Base-by-base conservation (phyloP, 2,888 invertebrate genomes). In the Lasioglossum morio region DNA sequence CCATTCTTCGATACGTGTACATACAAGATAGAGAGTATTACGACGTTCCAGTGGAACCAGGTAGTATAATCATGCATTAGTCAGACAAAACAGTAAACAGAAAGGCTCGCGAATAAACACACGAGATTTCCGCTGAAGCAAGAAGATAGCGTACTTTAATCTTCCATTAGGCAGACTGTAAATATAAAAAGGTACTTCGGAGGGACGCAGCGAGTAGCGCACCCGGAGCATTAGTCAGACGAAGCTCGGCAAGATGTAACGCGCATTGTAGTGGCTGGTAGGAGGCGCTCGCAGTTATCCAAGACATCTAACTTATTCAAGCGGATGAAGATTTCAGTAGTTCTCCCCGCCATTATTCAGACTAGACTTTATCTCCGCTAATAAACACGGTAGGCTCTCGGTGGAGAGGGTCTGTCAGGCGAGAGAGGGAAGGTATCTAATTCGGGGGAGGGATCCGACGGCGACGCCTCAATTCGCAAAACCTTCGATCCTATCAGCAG, bases 401-500 rank as follows among this genome's bases (percentile, higher is more conserved):
- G n/a, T 57, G 4, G 57, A 12, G 4, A 57, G 19, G 7, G 30
- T 16, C 16, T 63, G 60, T 63, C 63, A 30, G 14, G 10, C 5
- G 16, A 10, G 60, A 60, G 27, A 27, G 30, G 7, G 7, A 27
- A 12, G 30, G 63, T 69, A 69, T 23, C 37, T 37, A 34, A 37
- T 23, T 37, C 66, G 34, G 10, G 19, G 69, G 57, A 46, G 46
- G 23, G 23, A 10, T 10, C 3, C 34, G 69, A 69, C 48, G 23
- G 16, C 10, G 40, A 48, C 66, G 72, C 23, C 30, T 81, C 72
- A 77, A 72, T 81, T 12, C 34, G n/a, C 53, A 30, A 27, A 57
- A 60, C 34, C 27, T 34, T 10, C 48, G 40, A 72, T 30, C 34
- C 40, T 23, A 66, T 77, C 80, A 37, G 19, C 30, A n/a, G 30